Evolutionary conservation across 2,888 invertebrate genomes (phyloP), one percentile per base, ranked within the genome.

Genomic region (Capitulum mitella): DNA sequence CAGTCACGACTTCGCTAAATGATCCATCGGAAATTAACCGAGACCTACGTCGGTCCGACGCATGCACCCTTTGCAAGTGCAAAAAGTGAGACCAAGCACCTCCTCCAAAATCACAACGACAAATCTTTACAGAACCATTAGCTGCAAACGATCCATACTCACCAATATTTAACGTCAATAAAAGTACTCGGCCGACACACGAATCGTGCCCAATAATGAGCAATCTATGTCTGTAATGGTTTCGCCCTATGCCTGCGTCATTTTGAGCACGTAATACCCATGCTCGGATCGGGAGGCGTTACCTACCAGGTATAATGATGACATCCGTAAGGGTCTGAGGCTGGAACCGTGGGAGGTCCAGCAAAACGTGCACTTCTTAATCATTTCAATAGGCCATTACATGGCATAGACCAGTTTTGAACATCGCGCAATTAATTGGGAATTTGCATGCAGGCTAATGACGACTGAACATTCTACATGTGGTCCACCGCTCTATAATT

Each of bases 321-420:
- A 61, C 61, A 61, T 61, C 61, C 32, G 29, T 61, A 61, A 61
- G 32, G 16, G 61, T 32, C 16, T 61, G 14, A 3, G 61, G 32
- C 61, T 10, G 14, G 14, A 6, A 16, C 61, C 32, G 61, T 32
- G 61, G 61, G 61, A 61, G 61, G 61, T 61, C 61, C 61, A 6
- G 16, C 32, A 29, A 32, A 61, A 32, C 61, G 61, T 61, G 61
- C 61, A 61, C 61, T 61, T 61, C 61, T 61, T 61, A 61, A 61
- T 61, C 61, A 61, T 61, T 32, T n/a, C 61, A 61, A 61, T 61
- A 32, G 61, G 14, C 61, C n/a, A 61, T 61, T 61, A 61, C 61
- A 61, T 32, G n/a, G 61, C 61, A 32, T 61, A 61, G 61, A 61
- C 61, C 61, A 61, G 61, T 61, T 61, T 16, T 61, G 61, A 61